Conservation (phyloP, 2,888 invertebrate species). For the Linnaemya vulpina region DNA sequence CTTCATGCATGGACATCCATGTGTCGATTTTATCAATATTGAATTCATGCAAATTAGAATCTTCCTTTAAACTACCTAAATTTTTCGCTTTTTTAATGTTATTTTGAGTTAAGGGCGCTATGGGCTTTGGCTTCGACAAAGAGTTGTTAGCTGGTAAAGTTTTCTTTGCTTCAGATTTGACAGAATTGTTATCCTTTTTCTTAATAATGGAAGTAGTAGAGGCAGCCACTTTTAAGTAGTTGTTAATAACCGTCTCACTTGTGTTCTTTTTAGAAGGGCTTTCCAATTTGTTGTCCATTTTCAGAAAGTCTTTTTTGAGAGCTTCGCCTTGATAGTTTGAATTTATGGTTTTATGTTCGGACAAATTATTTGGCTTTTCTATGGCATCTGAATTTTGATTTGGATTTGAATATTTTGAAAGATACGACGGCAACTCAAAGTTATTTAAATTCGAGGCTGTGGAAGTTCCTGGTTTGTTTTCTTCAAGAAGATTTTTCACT, state of each 20-base stretch:
- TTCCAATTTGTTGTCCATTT: slow-evolving; percentile 77
- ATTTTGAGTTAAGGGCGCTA: slow-evolving; percentile 61
- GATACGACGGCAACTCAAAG: slow-evolving; percentile 77
- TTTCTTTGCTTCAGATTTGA: slow-evolving; percentile 51
- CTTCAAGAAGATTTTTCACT: slow-evolving; percentile 76
- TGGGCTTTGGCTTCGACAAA: slow-evolving; percentile 58
- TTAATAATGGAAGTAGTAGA: slow-evolving; percentile 75
- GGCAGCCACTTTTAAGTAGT: slow-evolving; percentile 80
- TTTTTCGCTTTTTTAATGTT: slow-evolving; percentile 76
- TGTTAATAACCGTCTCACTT: slow-evolving; percentile 81
- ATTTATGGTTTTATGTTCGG: slow-evolving; percentile 75
- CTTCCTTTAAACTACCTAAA: slow-evolving; percentile 78
- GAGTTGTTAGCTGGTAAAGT: slow-evolving; percentile 70
- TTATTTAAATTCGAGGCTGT: slow-evolving; percentile 74
- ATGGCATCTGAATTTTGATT: slow-evolving; percentile 59
- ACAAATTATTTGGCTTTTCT: slow-evolving; percentile 80
- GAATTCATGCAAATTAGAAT: slow-evolving; percentile 81
- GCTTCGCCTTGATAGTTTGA: slow-evolving; percentile 46
- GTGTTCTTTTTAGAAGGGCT: slow-evolving; percentile 66
- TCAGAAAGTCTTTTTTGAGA: slow-evolving; percentile 68
- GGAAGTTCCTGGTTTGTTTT: slow-evolving; percentile 55
- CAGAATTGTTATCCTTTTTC: slow-evolving; percentile 80
- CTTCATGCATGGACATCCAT: slow-evolving; percentile 83
- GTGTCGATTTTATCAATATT: slow-evolving; percentile 83
- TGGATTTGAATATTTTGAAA: slow-evolving; percentile 76